Percentiles rank a stretch among this genome's conserved stretches.
phyloP scores from a whole-genome alignment of 1,140 invertebrate species.

The Brachionus plicatilis region DNA sequence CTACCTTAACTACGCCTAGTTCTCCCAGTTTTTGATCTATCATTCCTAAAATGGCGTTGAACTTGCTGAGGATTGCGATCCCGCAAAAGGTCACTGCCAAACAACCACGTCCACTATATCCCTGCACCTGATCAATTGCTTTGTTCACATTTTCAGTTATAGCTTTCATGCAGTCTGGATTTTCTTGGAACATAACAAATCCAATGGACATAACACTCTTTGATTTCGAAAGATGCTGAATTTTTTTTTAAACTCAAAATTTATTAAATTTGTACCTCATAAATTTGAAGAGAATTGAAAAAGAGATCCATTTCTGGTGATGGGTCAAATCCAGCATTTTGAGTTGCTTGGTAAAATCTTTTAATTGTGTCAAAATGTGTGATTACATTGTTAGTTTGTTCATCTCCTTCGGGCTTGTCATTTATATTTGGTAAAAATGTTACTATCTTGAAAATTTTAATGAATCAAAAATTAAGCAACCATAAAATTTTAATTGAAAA shows the following conservation, averaged over 20 bases:
- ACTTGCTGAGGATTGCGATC: constrained; percentile 8
- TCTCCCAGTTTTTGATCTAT: constrained; percentile 35
- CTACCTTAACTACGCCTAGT: constrained; percentile 3
- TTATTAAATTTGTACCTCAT: not conserved
- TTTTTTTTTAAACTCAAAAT: not conserved
- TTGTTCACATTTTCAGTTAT: constrained; percentile 3
- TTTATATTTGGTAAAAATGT: constrained; percentile 31
- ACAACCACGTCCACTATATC: constrained; percentile 1
- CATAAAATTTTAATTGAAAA: no score
- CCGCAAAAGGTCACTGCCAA: not conserved
- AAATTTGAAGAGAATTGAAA: constrained; percentile 40
- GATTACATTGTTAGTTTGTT: not conserved
- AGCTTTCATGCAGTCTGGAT: constrained; percentile 30
- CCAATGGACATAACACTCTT: constrained; percentile 28
- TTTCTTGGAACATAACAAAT: constrained; percentile 19
- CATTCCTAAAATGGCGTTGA: not conserved
- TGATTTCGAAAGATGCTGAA: not conserved
- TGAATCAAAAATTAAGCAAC: not conserved
- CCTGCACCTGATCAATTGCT: constrained; percentile 7
- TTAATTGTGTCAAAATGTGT: constrained; percentile 39
- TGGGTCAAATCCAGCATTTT: constrained; percentile 29
- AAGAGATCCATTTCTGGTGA: constrained; percentile 18
- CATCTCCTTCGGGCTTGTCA: not conserved
- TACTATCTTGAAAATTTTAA: not conserved
- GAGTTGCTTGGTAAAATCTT: not conserved